These are phyloP conservation scores for Megaceryle maxima DNA, from an alignment of 2,113 vertebrate species.

Conservation along the genomic window DNA sequence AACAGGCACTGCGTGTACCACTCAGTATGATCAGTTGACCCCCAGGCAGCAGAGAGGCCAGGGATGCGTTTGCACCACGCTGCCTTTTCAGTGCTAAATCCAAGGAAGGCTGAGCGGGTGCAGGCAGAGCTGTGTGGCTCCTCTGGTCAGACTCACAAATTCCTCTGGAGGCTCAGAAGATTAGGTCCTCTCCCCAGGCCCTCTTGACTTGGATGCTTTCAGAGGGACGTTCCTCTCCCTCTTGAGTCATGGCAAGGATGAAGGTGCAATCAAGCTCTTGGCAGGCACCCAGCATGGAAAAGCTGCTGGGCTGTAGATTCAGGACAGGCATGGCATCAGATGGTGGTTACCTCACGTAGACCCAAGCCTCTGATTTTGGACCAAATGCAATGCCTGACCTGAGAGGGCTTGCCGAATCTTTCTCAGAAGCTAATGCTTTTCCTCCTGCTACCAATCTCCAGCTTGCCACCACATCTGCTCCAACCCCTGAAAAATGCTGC, in stretches of 20 bases:
- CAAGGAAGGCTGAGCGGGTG: not conserved
- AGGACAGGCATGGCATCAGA: fast-evolving
- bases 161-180: not conserved
- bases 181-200: not conserved
- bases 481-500: not conserved
- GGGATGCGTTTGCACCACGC: not conserved
- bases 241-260: not conserved
- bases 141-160: not conserved
- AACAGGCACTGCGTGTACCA: not conserved
- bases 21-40: not conserved
- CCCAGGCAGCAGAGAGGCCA: not conserved
- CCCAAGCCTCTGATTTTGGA: not conserved
- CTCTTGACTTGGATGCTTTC: not conserved
- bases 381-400: not conserved
- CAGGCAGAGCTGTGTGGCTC: not conserved
- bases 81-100: not conserved
- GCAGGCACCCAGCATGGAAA: not conserved
- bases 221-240: not conserved
- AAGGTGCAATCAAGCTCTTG: not conserved
- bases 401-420: not conserved
- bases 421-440: not conserved
- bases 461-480: not conserved
- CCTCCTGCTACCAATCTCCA: not conserved
- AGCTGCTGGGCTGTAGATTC: not conserved
- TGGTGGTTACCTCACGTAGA: not conserved